phyloP scores from a whole-genome alignment of 2,113 vertebrate species.

The Podarcis cretensis region DNA sequence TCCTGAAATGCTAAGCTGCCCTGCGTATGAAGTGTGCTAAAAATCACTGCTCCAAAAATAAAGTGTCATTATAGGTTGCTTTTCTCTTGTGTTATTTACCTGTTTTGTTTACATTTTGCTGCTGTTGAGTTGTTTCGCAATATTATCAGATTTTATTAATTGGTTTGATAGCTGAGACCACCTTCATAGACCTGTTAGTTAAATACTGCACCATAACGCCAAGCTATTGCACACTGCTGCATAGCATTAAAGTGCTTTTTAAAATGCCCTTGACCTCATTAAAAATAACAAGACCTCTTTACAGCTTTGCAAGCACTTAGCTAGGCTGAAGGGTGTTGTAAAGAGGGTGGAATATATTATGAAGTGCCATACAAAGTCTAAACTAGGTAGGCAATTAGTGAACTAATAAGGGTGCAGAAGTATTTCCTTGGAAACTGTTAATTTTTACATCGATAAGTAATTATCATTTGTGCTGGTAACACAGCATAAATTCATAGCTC shows the following conservation, averaged over 20 bases:
- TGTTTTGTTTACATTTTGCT: slow-evolving; percentile 7
- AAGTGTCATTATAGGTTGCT: background rate
- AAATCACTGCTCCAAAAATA: slow-evolving; percentile 21
- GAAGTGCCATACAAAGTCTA: slow-evolving; percentile 49
- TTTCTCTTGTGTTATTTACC: background rate
- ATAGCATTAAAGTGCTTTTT: slow-evolving; percentile 33
- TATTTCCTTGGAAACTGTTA: slow-evolving; percentile 60
- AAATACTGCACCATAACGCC: slow-evolving; percentile 12
- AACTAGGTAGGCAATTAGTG: slow-evolving; percentile 60
- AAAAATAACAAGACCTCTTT: slow-evolving; percentile 52
- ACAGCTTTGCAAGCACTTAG: slow-evolving; percentile 51
- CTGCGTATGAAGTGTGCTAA: slow-evolving; percentile 8
- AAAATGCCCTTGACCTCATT: slow-evolving; percentile 23
- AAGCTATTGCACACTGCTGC: background rate
- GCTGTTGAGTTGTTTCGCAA: background rate
- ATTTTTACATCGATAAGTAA: slow-evolving; percentile 60
- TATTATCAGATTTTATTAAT: slow-evolving; percentile 30
- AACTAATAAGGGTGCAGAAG: slow-evolving; percentile 52
- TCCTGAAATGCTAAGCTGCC: slow-evolving; percentile 7
- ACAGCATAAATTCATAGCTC: slow-evolving; percentile 43
- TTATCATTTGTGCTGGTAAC: slow-evolving; percentile 22
- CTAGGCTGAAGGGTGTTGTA: slow-evolving; percentile 5
- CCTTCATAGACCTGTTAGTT: background rate
- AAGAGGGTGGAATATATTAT: slow-evolving; percentile 56
- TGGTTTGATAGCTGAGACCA: slow-evolving; percentile 34